Base-by-base conservation (phyloP, 35 echinoderm and acorn worm species). In the Chiridota heheva region DNA sequence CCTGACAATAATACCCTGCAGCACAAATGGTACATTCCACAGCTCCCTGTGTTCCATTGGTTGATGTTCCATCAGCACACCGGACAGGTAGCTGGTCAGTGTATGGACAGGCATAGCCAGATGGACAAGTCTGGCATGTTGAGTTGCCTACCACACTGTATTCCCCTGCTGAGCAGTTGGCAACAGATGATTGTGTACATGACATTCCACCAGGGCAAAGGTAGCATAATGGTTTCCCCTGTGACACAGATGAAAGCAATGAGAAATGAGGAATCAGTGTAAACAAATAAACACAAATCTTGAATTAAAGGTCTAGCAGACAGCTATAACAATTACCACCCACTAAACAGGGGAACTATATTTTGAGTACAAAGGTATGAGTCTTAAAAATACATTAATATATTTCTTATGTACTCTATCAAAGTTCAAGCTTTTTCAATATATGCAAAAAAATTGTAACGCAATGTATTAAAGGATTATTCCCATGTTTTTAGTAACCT, bases 1-100 rank as follows among this genome's bases (percentile, higher is more conserved):
- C 84, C 5, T 70, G 67, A 42, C 94, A 97, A 55, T 88, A 91
- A 5, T 60, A 62, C 4, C 88, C 94, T n/a, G 94, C 88, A 44
- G 84, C 49, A 43, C 94, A 97, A n/a, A 88, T 73, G 1, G 35
- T 53, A 44, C 94, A 97, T 8, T 55, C 56, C 0, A 44, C 84
- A 16, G 82, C 76, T 10, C 34, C 84, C n/a, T 40, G 32, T 7
- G 67, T 39, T 17, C 89, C 94, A 66, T 91, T 80, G 0, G 94
- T 97, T 7, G 85, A 81, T 51, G 90, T 84, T 40, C 94, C 94
- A 18, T 51, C 51, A 13, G 70, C 37, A 58, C 94, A 97, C 1
- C 13, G 10, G 27, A 97, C 80, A 0, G 94, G 79, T 1, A 56
- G 47, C 22, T 91, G 84, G 65, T 91, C 82, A 36, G 72, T 76